Evolutionary conservation across 2,113 vertebrate species (phyloP).

Genomic region (Chinchilla lanigera): DNA sequence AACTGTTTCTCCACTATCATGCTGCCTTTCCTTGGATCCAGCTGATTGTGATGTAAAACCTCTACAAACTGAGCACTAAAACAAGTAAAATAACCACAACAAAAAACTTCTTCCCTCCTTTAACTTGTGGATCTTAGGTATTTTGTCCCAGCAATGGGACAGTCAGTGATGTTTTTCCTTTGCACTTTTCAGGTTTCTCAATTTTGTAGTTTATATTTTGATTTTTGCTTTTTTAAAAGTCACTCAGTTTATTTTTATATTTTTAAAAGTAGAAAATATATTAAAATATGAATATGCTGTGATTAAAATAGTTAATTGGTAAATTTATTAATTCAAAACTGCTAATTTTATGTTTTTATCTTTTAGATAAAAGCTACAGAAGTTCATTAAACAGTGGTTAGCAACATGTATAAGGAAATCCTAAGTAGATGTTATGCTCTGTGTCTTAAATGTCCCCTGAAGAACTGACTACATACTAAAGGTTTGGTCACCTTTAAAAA

Average conservation of each 20-base stretch:
- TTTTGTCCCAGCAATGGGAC: neutral
- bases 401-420: neutral
- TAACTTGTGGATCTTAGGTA: neutral
- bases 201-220: neutral
- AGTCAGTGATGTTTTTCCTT: neutral
- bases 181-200: slow-evolving; percentile 10
- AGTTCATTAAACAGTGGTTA: neutral
- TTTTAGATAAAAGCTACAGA: slow-evolving; percentile 14
- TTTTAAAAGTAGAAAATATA: neutral
- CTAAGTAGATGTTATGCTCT: neutral
- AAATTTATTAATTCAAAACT: neutral
- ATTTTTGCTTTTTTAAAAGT: neutral
- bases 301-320: neutral
- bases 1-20: neutral
- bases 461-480: neutral
- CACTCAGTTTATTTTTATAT: neutral
- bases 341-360: neutral
- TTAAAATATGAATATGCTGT: neutral
- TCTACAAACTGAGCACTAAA: neutral
- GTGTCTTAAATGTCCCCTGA: neutral
- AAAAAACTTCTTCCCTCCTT: neutral
- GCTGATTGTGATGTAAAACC: neutral
- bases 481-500: neutral
- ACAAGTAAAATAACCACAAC: no score
- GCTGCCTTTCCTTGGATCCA: neutral